Evolutionary conservation across 2,888 invertebrate species (phyloP).

Genomic region (Cheiracanthium punctorium): DNA sequence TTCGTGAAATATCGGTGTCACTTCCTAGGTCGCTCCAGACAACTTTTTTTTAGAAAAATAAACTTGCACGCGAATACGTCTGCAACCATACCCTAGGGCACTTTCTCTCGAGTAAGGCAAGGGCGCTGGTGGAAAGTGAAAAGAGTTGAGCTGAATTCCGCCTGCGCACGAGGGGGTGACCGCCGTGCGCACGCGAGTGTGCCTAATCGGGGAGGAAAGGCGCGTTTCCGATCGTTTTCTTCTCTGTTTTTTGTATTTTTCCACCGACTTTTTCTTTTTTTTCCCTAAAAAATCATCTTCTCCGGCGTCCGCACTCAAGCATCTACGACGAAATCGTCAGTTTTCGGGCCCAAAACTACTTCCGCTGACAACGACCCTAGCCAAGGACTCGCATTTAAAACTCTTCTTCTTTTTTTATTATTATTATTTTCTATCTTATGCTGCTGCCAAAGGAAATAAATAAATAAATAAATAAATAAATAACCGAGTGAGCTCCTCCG

Average conservation of each 20-base stretch:
- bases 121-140: constrained; percentile 4
- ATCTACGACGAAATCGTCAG: constrained; percentile 54
- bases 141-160: constrained; percentile 11
- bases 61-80: no score
- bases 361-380: constrained; percentile 57
- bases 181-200: constrained; percentile 59
- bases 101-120: constrained; percentile 11
- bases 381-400: no score
- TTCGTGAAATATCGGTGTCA: no score
- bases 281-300: constrained; percentile 60
- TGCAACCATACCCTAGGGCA: neutral
- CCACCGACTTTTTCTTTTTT: constrained; percentile 40
- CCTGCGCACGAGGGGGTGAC: constrained; percentile 24
- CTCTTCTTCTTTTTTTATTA: no score
- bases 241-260: neutral
- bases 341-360: constrained; percentile 48
- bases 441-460: no score
- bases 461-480: no score
- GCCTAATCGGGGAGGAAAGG: constrained; percentile 65
- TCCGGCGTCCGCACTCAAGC: constrained; percentile 44
- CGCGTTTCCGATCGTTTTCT: constrained; percentile 43
- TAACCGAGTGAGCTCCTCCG: no score
- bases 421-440: no score
- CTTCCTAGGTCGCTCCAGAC: no score
- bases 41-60: no score